Evolutionary conservation across 2,888 invertebrate genomes (phyloP).

Genomic region (Sarcophaga caerulescens): DNA sequence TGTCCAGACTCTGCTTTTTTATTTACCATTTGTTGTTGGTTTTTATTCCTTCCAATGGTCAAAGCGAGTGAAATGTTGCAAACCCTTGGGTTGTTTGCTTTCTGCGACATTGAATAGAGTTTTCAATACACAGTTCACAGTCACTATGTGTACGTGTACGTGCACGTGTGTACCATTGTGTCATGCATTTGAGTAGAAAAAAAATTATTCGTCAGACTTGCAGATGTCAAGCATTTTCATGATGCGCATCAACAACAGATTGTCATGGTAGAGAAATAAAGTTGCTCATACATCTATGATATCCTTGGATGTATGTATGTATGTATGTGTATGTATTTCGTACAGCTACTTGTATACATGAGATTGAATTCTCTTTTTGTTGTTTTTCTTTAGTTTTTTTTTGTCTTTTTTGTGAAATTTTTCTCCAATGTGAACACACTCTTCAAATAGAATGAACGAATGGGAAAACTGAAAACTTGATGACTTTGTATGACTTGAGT

Average conservation of each 20-base stretch:
- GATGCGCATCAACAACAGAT: slow-evolving; percentile 68
- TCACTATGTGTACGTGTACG: neutral
- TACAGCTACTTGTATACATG: neutral
- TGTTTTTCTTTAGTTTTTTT: neutral
- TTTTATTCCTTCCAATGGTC: slow-evolving; percentile 62
- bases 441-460: slow-evolving; percentile 56
- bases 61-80: slow-evolving; percentile 49
- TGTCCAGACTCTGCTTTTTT: slow-evolving; percentile 18
- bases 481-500: slow-evolving; percentile 64
- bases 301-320: too few relatives aligned
- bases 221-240: slow-evolving; percentile 62
- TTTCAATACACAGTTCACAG: neutral
- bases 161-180: neutral
- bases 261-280: slow-evolving; percentile 31
- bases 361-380: neutral
- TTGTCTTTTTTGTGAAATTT: neutral
- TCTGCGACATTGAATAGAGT: neutral
- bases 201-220: slow-evolving; percentile 63
- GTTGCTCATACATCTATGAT: neutral
- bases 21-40: slow-evolving; percentile 4
- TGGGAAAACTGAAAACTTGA: slow-evolving; percentile 69
- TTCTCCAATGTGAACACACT: neutral
- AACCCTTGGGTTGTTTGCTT: slow-evolving; percentile 45
- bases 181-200: slow-evolving; percentile 13
- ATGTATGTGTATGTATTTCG: neutral